These are phyloP conservation scores for Drosophila truncata DNA, from an alignment of 1,140 invertebrate genomes.

Conservation along the genomic window DNA sequence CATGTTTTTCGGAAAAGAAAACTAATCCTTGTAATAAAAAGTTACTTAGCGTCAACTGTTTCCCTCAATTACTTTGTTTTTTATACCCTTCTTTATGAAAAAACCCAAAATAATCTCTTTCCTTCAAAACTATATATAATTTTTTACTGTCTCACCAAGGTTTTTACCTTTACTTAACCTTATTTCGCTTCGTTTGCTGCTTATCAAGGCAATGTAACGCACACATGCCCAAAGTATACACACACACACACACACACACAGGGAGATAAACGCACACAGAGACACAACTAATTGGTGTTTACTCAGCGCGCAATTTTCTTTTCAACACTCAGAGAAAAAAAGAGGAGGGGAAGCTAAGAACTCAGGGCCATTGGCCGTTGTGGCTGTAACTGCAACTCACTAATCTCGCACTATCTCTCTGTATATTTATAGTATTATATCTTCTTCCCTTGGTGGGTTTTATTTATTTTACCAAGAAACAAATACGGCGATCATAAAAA, in stretches of 20 bases:
- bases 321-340: conserved; percentile 52
- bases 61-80: no score
- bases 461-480: conserved; percentile 77
- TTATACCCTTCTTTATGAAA: not conserved
- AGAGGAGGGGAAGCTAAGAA: conserved; percentile 17
- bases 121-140: not conserved
- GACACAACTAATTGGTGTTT: conserved; percentile 76
- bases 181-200: conserved; percentile 49
- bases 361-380: conserved; percentile 38
- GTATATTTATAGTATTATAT: conserved; percentile 30
- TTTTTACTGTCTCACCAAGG: conserved; percentile 11
- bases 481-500: conserved; percentile 78
- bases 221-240: conserved; percentile 28
- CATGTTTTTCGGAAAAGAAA: no score
- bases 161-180: conserved; percentile 60
- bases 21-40: not conserved
- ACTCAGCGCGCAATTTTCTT: conserved; percentile 75
- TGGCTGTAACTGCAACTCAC: conserved; percentile 57
- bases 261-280: conserved; percentile 45
- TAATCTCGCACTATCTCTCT: conserved; percentile 61
- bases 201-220: conserved; percentile 64
- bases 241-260: conserved; percentile 37
- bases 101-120: not conserved
- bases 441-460: conserved; percentile 40
- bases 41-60: not conserved